Conservation (phyloP, 2,113 vertebrate species). For the Cheirogaleus medius region DNA sequence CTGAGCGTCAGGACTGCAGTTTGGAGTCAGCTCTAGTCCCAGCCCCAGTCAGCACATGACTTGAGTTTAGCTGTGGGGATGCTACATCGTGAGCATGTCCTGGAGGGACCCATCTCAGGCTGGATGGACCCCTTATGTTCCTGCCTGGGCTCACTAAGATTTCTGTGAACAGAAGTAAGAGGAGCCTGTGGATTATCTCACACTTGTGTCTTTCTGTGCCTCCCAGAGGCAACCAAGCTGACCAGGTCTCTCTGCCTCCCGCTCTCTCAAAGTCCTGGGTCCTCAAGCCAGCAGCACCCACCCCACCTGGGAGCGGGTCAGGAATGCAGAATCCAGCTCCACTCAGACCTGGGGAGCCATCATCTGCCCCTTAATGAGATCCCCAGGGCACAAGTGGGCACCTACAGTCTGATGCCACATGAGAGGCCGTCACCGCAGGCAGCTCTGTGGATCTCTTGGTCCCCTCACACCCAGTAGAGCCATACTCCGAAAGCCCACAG, state of each 20-base stretch:
- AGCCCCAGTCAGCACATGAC: fast-evolving
- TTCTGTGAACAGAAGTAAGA: neutral
- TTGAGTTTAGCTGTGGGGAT: neutral
- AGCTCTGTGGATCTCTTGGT: neutral
- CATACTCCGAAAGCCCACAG: neutral
- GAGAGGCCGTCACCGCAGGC: neutral
- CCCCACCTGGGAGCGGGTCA: neutral
- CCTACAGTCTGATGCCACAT: neutral
- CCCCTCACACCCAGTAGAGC: neutral
- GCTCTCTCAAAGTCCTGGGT: neutral
- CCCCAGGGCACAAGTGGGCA: neutral
- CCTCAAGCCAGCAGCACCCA: neutral
- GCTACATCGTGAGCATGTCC: neutral
- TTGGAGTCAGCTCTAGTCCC: neutral
- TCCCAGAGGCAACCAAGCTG: too few relatives aligned
- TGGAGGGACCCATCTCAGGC: neutral
- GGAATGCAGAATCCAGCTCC: neutral
- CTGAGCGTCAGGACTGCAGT: neutral
- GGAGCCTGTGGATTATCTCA: neutral
- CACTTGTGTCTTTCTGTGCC: neutral
- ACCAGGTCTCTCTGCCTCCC: neutral
- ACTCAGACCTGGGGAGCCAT: neutral
- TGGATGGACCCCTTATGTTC: neutral
- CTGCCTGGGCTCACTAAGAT: neutral
- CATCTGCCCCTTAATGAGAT: neutral